phyloP scores from a whole-genome alignment of 2,888 invertebrate species.

The Dynastes hyllus region DNA sequence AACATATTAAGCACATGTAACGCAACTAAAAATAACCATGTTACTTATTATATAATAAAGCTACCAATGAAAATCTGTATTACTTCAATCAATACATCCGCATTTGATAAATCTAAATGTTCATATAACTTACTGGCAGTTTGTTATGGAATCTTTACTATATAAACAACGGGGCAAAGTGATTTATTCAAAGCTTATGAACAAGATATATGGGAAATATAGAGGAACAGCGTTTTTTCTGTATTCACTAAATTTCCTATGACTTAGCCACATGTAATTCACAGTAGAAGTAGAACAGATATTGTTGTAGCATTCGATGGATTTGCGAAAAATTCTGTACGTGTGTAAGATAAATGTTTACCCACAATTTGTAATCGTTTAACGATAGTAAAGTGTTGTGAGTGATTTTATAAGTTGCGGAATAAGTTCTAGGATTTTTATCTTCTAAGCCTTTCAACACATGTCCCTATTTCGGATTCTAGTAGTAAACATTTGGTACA shows the following conservation, averaged over 20 bases:
- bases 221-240: neutral
- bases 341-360: conserved; percentile 7
- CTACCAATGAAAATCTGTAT: conserved; percentile 22
- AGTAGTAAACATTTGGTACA: too few relatives aligned
- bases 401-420: neutral
- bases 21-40: conserved; percentile 11
- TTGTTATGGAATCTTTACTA: conserved; percentile 33
- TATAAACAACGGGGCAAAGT: conserved; percentile 19
- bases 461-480: too few relatives aligned
- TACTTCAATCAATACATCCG: conserved; percentile 33
- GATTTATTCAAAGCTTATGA: conserved; percentile 35
- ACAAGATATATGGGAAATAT: conserved; percentile 39
- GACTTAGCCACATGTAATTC: conserved; percentile 7
- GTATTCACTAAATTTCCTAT: neutral
- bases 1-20: neutral
- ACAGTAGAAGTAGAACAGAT: conserved; percentile 2
- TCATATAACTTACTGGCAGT: conserved; percentile 23
- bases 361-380: conserved; percentile 1
- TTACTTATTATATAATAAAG: conserved; percentile 13
- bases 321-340: conserved; percentile 15
- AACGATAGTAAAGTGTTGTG: neutral
- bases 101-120: conserved; percentile 33
- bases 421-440: neutral
- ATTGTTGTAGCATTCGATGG: neutral
- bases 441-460: neutral